Evolutionary conservation across 2,113 vertebrate species (phyloP).

Genomic region (Cariama cristata): DNA sequence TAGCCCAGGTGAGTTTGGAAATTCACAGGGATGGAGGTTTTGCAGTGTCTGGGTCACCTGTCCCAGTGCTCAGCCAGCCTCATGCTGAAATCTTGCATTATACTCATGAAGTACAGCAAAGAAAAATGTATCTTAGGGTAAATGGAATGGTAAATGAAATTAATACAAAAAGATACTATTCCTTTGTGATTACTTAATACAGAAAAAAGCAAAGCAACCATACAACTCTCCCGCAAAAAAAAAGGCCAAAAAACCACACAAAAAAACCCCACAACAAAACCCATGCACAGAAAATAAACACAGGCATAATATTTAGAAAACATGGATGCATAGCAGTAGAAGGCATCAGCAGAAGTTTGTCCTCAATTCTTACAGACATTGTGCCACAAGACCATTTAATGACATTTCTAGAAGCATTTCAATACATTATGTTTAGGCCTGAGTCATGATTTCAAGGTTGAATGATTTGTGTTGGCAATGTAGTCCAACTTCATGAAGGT

Average conservation of each 20-base stretch:
- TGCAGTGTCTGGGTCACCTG: neutral
- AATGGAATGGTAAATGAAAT: neutral
- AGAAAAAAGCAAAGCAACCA: neutral
- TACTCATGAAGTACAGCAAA: neutral
- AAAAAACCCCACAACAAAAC: neutral
- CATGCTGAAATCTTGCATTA: neutral
- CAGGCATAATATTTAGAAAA: neutral
- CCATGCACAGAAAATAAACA: neutral
- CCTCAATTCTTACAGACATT: neutral
- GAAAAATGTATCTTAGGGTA: rapidly evolving
- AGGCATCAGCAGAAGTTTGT: neutral
- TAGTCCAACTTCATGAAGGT: neutral
- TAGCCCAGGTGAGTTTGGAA: neutral
- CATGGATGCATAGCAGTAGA: neutral
- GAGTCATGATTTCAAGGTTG: neutral
- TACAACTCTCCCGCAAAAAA: rapidly evolving
- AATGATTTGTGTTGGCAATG: neutral
- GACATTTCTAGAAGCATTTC: neutral
- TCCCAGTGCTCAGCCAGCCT: neutral
- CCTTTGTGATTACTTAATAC: neutral
- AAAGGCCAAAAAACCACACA: neutral
- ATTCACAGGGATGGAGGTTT: neutral
- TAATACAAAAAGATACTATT: neutral
- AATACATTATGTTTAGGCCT: neutral
- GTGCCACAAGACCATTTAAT: neutral